These are phyloP conservation scores for Botia almorhae DNA, from an alignment of 2,797 vertebrate genomes.

Conservation along the genomic window DNA sequence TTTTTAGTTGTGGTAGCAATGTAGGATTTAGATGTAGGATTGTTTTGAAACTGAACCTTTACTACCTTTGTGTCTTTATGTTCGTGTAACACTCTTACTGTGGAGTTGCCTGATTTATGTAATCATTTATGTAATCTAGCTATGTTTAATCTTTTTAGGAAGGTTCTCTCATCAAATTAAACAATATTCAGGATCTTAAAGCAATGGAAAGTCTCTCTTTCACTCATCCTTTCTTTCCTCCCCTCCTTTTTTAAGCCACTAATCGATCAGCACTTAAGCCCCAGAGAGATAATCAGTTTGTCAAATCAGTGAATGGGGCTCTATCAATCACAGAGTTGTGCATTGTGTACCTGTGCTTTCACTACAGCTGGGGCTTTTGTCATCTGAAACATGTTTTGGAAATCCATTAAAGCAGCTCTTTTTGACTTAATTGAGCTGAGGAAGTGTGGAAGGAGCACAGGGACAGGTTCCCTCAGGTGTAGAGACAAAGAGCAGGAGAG, in stretches of 20 bases:
- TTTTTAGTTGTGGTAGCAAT: background rate
- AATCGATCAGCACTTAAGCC: constrained; percentile 64
- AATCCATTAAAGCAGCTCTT: constrained; percentile 60
- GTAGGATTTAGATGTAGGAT: constrained; percentile 9
- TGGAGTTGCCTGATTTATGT: constrained; percentile 30
- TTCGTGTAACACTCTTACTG: background rate
- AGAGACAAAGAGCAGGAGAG: background rate
- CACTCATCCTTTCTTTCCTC: constrained; percentile 25
- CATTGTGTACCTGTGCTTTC: constrained; percentile 65
- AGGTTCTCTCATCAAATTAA: constrained; percentile 37
- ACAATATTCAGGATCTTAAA: constrained; percentile 33
- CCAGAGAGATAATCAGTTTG: constrained; percentile 67
- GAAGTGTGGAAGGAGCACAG: constrained; percentile 17
- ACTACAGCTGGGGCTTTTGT: constrained; percentile 56
- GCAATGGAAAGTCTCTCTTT: constrained; percentile 30
- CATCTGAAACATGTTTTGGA: constrained; percentile 62
- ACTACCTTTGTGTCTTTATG: background rate
- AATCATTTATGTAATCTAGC: constrained; percentile 11
- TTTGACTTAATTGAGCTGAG: constrained; percentile 40
- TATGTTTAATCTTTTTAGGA: constrained; percentile 33
- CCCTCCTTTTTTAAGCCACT: constrained; percentile 53
- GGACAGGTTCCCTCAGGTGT: constrained; percentile 49
- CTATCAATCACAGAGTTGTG: constrained; percentile 50
- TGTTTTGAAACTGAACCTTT: constrained; percentile 2
- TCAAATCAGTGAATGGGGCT: constrained; percentile 63